Base-by-base conservation (phyloP, 2,113 vertebrate genomes). In the Desmodus rotundus region DNA sequence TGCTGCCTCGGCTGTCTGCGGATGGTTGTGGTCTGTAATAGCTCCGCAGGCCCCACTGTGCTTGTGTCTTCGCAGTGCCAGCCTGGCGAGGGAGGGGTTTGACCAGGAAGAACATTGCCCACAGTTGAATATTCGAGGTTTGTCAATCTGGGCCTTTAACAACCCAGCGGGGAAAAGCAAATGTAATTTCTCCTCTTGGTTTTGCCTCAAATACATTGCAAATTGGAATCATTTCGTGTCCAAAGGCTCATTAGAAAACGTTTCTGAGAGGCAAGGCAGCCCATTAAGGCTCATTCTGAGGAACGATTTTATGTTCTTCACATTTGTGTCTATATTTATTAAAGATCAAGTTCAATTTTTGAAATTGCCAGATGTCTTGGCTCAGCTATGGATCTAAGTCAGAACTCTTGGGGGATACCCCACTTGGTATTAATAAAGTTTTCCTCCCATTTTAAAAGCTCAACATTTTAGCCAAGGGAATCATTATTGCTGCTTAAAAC, bases 261-360 rank as follows among this genome's bases (percentile, higher is more conserved):
- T 95, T 97, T 96, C 95, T 97, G 96, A 97, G 93, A 94, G 91
- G 95, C 95, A 97, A 65, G 2, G 63, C 26, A 82, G 86, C 94
- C 95, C 94, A 97, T 96, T 97, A 97, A 94, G 87, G 82, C 93
- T 97, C 96, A 96, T 97, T 98, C 91, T 95, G 78, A 93, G 94
- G 91, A 97, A 88, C 1, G 82, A 87, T 97, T 97, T 98, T 95
- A 97, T 89, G 94, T 96, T 95, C 96, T 94, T 91, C 94, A 95
- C 95, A 89, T 97, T 97, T 88, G 89, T 89, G 95, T 95, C 97
- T 97, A 91, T 96, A 93, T 98, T 97, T 97, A 96, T 95, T 97
- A 97, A 97, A 96, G 96, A 97, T 97, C 93, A 96, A 95, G 94
- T 97, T 97, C 93, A 92, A 78, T 93, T 97, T 96, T 88, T 94